These are phyloP conservation scores for Pediacus dermestoides DNA, from an alignment of 2,888 invertebrate genomes.

Conservation along the genomic window DNA sequence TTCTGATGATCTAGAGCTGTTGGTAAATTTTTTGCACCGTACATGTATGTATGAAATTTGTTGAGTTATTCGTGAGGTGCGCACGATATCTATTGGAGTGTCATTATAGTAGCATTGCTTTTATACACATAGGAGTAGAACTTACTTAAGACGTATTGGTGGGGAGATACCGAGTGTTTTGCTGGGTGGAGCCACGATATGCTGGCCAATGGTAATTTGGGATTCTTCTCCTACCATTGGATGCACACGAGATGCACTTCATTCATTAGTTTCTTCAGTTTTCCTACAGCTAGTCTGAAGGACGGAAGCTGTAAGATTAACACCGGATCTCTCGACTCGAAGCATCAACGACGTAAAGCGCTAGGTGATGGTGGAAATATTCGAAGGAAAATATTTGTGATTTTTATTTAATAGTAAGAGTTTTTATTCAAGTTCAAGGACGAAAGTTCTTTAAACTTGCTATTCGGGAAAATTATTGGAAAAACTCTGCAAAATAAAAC, in stretches of 20 bases:
- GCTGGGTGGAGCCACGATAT: constrained; percentile 33
- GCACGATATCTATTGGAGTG: constrained; percentile 36
- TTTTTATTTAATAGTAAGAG: too few relatives aligned
- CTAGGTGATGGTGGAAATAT: too few relatives aligned
- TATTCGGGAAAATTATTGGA: too few relatives aligned
- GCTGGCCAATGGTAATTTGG: constrained; percentile 29
- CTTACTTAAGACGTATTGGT: constrained; percentile 33
- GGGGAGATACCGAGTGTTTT: constrained; percentile 25
- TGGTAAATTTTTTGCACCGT: too few relatives aligned
- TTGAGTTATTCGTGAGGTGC: constrained; percentile 26
- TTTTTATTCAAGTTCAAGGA: too few relatives aligned
- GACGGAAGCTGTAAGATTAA: constrained; percentile 4
- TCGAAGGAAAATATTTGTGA: too few relatives aligned
- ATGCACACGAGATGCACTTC: constrained; percentile 33
- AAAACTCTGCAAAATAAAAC: too few relatives aligned
- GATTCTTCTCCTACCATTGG: constrained; percentile 30
- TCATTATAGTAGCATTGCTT: constrained; percentile 36
- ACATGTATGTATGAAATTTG: too few relatives aligned
- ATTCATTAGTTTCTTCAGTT: constrained; percentile 35
- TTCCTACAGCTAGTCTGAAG: constrained; percentile 14
- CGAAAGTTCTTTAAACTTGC: too few relatives aligned
- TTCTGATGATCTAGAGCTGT: constrained; percentile 13
- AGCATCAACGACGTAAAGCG: background rate
- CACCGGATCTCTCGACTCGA: background rate
- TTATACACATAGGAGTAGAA: constrained; percentile 38